Base-by-base conservation (phyloP, 2,797 vertebrate genomes). In the Chrysocyon brachyurus region DNA sequence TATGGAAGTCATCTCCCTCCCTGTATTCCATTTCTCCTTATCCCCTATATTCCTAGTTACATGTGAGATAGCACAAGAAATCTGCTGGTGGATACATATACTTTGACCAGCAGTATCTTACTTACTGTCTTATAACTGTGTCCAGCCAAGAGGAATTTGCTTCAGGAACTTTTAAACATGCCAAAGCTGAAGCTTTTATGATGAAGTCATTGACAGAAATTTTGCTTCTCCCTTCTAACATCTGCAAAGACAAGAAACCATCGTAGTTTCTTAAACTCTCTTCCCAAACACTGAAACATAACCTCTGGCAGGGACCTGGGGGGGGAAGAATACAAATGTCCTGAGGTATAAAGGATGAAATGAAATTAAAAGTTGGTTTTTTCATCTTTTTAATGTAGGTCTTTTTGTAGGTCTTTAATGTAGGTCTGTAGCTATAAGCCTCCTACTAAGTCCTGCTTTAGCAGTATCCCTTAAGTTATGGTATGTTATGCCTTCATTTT, bases 101-200 rank as follows among this genome's bases (percentile, higher is more conserved):
- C 56, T 17, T 73, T 91, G 24, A n/a, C 72, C 93, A 96, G 21
- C 40, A 86, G 54, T 36, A 36, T 54, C 64, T 87, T 94, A 99
- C 99, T 99, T 98, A 99, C 99, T 99, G 99, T 96, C 99, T 99
- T 96, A 99, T 99, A 95, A 99, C 99, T 0, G 99, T 99, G 98
- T 99, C 99, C 99, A 99, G 90, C 99, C 99, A 99, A 17, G 99
- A 99, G 46, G 99, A 99, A 98, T 99, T 99, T 93, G 99, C 99
- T 98, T 99, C 99, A 0, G 99, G 99, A 90, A 99, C 99, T 98
- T 99, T 99, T 98, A 99, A 98, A 98, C 99, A 99, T 0, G 99
- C 99, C 98, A 99, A 97, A 93, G 99, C 99, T 3, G 99, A 99
- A 97, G 99, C 99, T 99, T 99, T 99, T 98, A 99, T 99, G 97